phyloP scores from a whole-genome alignment of 1,140 invertebrate species.

The Nephila pilipes region DNA sequence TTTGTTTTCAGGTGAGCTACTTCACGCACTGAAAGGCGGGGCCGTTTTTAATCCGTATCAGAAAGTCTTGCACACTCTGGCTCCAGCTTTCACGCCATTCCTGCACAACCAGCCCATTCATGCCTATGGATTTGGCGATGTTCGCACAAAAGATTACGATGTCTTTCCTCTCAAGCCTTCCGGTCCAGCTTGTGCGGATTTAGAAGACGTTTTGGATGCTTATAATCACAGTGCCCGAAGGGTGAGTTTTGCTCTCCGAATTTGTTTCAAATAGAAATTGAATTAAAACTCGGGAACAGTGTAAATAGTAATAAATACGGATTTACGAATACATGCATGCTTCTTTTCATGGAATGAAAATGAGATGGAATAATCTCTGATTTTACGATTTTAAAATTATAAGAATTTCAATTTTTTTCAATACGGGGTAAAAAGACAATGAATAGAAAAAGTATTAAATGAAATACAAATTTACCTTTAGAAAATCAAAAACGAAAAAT shows the following conservation, averaged over 20 bases:
- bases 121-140: conserved; percentile 72
- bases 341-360: no score
- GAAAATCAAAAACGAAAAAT: no score
- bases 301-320: no score
- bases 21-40: conserved; percentile 78
- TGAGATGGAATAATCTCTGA: no score
- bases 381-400: no score
- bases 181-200: conserved; percentile 50
- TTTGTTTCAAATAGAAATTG: neutral
- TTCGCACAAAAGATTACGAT: conserved; percentile 65
- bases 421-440: no score
- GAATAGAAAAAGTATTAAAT: no score
- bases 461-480: no score
- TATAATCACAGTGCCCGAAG: conserved; percentile 74
- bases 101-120: conserved; percentile 68
- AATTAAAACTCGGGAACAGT: no score
- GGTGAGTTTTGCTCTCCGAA: conserved; percentile 29
- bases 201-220: conserved; percentile 66
- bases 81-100: conserved; percentile 63
- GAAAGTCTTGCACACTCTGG: conserved; percentile 69
- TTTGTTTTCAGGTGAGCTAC: conserved; percentile 78
- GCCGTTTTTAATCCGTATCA: conserved; percentile 75
- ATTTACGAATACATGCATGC: no score
- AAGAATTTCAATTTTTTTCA: no score
- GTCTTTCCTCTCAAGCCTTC: conserved; percentile 72